Conservation (phyloP, 2,888 invertebrate species). For the Napeogenes sylphis region DNA sequence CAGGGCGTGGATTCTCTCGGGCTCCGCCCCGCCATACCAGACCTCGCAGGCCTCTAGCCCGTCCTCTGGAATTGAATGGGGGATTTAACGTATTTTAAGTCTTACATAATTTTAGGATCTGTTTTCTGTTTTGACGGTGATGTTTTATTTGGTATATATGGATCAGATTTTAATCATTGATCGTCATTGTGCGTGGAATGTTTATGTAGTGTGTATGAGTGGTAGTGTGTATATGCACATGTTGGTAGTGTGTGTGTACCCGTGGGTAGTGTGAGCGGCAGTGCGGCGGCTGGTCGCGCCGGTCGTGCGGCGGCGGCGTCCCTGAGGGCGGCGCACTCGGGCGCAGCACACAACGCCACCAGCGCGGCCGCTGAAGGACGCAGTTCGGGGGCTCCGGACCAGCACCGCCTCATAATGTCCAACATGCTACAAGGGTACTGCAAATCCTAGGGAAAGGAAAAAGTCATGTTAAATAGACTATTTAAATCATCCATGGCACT, state of each 20-base stretch:
- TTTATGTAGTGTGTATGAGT: too few relatives aligned
- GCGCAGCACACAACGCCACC: constrained; percentile 93
- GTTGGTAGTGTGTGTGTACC: constrained; percentile 16
- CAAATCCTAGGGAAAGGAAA: constrained; percentile 76
- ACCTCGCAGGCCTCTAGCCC: constrained; percentile 81
- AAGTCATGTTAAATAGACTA: too few relatives aligned
- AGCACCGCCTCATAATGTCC: constrained; percentile 97
- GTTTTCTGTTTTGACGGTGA: too few relatives aligned
- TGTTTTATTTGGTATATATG: too few relatives aligned
- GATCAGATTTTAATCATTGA: too few relatives aligned
- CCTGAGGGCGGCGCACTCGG: constrained; percentile 86
- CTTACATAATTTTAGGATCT: too few relatives aligned
- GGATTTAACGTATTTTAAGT: too few relatives aligned
- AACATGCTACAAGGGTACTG: constrained; percentile 91
- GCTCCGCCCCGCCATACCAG: constrained; percentile 78
- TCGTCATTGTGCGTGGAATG: too few relatives aligned
- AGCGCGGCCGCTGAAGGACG: constrained; percentile 97
- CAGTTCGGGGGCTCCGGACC: constrained; percentile 90
- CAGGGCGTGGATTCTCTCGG: constrained; percentile 74
- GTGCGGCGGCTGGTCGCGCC: constrained; percentile 34
- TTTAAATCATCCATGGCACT: too few relatives aligned
- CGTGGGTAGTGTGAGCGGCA: constrained; percentile 27
- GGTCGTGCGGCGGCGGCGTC: constrained; percentile 49
- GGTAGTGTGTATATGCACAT: not conserved
- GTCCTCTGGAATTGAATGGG: constrained; percentile 48